Percentiles rank a stretch among this genome's conserved stretches.
Evolutionary conservation across 1,140 invertebrate genomes (phyloP).

Genomic region (honey bee (Apis mellifera)): Amel_HAv3.1 CM009939.2:4913001-4913500

Average conservation of each 20-base stretch:
- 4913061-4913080: neutral
- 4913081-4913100: neutral
- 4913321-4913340: constrained; percentile 44
- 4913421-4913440: constrained; percentile 40
- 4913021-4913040: neutral
- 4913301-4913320: constrained; percentile 45
- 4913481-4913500: constrained; percentile 55
- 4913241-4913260: constrained; percentile 28
- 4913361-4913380: constrained; percentile 43
- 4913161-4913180: neutral
- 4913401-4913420: constrained; percentile 62
- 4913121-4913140: neutral
- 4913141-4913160: neutral
- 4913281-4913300: neutral
- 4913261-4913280: too few relatives aligned
- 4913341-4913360: constrained; percentile 45
- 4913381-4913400: constrained; percentile 62
- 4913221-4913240: constrained; percentile 10
- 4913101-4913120: neutral
- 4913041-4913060: neutral
- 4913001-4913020: neutral
- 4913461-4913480: constrained; percentile 67
- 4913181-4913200: neutral
- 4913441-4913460: constrained; percentile 61
- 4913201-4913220: constrained; percentile 25